Conservation (phyloP, 2,797 vertebrate species). For the Sebastes ruberrimus region DNA sequence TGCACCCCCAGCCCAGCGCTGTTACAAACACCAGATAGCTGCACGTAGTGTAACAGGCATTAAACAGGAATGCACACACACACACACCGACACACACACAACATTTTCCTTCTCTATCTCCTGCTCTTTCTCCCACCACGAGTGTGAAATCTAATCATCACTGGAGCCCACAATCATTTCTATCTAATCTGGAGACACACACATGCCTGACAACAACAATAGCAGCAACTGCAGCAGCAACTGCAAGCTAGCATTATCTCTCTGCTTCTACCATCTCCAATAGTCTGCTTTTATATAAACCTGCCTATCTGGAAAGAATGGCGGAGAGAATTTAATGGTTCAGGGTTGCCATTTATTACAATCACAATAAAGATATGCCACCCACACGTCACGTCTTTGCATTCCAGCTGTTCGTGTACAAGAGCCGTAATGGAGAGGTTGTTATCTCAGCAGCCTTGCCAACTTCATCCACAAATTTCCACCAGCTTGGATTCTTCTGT, state of each 20-base stretch:
- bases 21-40: conserved; percentile 46
- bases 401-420: conserved; percentile 27
- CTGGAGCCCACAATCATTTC: conserved; percentile 65
- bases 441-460: conserved; percentile 12
- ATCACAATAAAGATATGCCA: conserved; percentile 6
- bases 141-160: conserved; percentile 76
- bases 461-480: conserved; percentile 20
- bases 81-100: background rate
- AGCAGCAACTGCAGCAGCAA: conserved; percentile 27
- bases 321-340: conserved; percentile 3
- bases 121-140: conserved; percentile 50
- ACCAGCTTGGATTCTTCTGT: conserved; percentile 9
- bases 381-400: background rate
- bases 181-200: conserved; percentile 69
- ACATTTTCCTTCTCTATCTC: conserved; percentile 33
- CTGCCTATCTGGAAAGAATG: conserved; percentile 4
- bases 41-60: conserved; percentile 45
- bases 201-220: conserved; percentile 56
- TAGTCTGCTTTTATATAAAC: conserved; percentile 22
- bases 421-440: background rate
- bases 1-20: conserved; percentile 25
- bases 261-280: conserved; percentile 13
- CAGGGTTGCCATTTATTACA: conserved; percentile 12
- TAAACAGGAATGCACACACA: conserved; percentile 27
- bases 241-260: conserved; percentile 36